These are phyloP conservation scores for Calonectris borealis DNA, from an alignment of 2,113 vertebrate species.

Conservation along the genomic window DNA sequence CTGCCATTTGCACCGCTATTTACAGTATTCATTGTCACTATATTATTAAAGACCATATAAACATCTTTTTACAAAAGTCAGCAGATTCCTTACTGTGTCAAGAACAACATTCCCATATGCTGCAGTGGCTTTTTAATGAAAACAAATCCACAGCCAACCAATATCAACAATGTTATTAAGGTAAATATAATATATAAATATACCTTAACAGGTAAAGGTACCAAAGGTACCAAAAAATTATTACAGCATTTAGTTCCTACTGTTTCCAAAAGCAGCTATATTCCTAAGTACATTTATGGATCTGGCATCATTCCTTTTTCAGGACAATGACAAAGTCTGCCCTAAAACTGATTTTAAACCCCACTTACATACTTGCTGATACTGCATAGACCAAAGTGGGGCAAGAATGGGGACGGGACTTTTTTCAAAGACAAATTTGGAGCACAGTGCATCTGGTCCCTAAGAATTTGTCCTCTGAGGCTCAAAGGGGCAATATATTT, in stretches of 20 bases:
- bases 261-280: neutral
- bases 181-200: neutral
- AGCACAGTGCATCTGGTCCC: neutral
- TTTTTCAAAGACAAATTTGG: neutral
- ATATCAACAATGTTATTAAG: neutral
- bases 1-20: neutral
- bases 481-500: neutral
- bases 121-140: neutral
- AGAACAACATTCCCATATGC: neutral
- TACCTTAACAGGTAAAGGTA: neutral
- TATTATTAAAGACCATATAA: neutral
- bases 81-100: neutral
- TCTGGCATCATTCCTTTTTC: neutral
- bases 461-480: neutral
- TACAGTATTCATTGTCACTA: neutral
- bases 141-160: neutral
- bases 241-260: neutral
- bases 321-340: neutral
- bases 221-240: neutral
- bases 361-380: neutral
- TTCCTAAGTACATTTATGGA: neutral
- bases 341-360: neutral
- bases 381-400: neutral
- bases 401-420: neutral
- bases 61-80: neutral